Base-by-base conservation (phyloP, 1,140 invertebrate species). In the Thrips palmi region DNA sequence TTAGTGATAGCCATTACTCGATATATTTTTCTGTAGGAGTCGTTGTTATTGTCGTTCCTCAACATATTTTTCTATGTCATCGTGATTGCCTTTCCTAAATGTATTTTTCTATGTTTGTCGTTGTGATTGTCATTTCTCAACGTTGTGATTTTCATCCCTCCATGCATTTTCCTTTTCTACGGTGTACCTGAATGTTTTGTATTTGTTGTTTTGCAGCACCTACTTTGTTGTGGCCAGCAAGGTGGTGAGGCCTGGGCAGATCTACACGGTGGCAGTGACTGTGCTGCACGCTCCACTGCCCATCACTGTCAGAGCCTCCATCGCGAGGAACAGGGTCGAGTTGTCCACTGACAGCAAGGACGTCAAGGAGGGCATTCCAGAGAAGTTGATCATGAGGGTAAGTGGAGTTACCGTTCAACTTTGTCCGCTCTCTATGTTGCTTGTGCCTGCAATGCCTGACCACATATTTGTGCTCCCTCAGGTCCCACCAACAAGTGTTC, bases 171-270 rank as follows among this genome's bases (percentile, higher is more conserved):
- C 14, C 22, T 22, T 29, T 39, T 22, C 10, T 17, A 28, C 4
- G 12, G 22, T 30, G 33, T 39, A 12, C 21, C 19, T 27, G 25
- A 23, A 10, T 33, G 10, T 31, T 36, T 5, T 41, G 17, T 12
- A 12, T 33, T 30, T 7, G 24, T 15, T 21, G 42, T 47, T 54
- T 41, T 46, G 32, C 58, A 85, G 80, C 31, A 80, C 78, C 15
- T 91, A 89, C 53, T 86, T 92, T 48, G 70, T 91, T 33, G 76
- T 89, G 12, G 80, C 84, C 2, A 86, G 83, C 11, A 66, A 69
- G 36, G 77, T 86, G 68, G 75, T 91, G 2, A 64, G 86, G 15
- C 85, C 86, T 1, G 80, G 80, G 2, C 79, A 88, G 47, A 69
- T 89, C 6, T 92, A 88, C 52, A 69, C 79, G 45, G 68, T 89